Conservation (phyloP, 2,113 vertebrate species). For the Garra rufa region DNA sequence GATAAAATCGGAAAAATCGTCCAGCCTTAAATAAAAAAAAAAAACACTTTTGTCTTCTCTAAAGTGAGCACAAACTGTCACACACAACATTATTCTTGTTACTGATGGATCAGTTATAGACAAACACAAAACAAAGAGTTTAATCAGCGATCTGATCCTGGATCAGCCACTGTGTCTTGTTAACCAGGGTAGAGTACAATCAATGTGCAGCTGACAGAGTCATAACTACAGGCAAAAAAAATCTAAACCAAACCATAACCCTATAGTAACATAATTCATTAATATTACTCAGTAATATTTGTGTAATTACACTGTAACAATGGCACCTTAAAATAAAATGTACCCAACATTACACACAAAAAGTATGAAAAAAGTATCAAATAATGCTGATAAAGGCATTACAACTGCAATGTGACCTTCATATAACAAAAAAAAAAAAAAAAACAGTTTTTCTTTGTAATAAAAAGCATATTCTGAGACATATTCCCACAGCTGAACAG, state of each 20-base stretch:
- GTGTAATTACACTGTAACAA: too few species aligned
- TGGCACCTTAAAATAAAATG: too few species aligned
- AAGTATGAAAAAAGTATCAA: background rate
- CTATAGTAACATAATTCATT: too few species aligned
- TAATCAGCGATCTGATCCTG: constrained; percentile 7
- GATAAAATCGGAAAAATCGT: too few species aligned
- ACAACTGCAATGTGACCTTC: background rate
- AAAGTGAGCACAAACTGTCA: background rate
- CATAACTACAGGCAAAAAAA: background rate
- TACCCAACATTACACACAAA: background rate
- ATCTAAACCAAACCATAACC: too few species aligned
- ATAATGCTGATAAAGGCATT: background rate
- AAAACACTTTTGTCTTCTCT: background rate
- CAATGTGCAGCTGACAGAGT: constrained; percentile 24
- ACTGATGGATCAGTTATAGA: background rate
- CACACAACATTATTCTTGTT: background rate
- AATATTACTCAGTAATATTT: too few species aligned
- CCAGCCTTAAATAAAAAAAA: too few species aligned
- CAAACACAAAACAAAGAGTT: constrained; percentile 16
- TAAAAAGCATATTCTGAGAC: background rate
- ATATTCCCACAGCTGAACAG: background rate
- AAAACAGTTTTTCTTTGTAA: background rate
- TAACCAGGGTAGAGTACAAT: background rate
- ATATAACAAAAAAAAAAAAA: background rate
- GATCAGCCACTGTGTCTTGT: background rate